Conservation (phyloP, 2,797 vertebrate species). For the Crocidura indochinensis region DNA sequence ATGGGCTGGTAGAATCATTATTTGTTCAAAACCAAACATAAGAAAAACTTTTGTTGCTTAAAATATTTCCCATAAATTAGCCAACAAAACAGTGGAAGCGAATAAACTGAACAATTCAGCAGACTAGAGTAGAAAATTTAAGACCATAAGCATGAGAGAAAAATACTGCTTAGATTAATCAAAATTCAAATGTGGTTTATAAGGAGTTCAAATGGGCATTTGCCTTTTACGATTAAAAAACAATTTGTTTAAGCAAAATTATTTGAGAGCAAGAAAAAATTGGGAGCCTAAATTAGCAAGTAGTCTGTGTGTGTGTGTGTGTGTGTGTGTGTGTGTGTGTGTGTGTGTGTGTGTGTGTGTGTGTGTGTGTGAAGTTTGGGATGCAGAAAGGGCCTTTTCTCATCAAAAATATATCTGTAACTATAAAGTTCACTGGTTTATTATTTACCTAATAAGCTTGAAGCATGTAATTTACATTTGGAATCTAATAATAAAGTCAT, state of each 20-base stretch:
- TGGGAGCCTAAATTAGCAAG: background rate
- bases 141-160: slow-evolving; percentile 75
- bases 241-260: slow-evolving; percentile 20
- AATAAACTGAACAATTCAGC: slow-evolving; percentile 66
- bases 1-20: background rate
- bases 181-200: background rate
- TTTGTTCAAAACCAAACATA: background rate
- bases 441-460: too few relatives aligned
- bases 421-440: background rate
- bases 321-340: background rate
- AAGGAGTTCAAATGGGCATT: slow-evolving; percentile 46
- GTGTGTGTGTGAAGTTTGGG: background rate
- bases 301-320: background rate
- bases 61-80: slow-evolving; percentile 81
- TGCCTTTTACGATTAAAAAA: slow-evolving; percentile 11
- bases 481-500: slow-evolving; percentile 10
- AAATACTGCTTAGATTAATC: slow-evolving; percentile 65
- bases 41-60: slow-evolving; percentile 67
- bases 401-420: slow-evolving; percentile 23
- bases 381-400: background rate
- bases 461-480: slow-evolving; percentile 17
- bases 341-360: background rate
- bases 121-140: slow-evolving; percentile 7
- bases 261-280: background rate
- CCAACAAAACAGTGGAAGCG: slow-evolving; percentile 77